Percentiles rank a stretch among this genome's conserved stretches.
Evolutionary conservation across 92 coral and sea anemone genomes (phyloP).

Genomic region (Scolanthus callimorphus): DNA sequence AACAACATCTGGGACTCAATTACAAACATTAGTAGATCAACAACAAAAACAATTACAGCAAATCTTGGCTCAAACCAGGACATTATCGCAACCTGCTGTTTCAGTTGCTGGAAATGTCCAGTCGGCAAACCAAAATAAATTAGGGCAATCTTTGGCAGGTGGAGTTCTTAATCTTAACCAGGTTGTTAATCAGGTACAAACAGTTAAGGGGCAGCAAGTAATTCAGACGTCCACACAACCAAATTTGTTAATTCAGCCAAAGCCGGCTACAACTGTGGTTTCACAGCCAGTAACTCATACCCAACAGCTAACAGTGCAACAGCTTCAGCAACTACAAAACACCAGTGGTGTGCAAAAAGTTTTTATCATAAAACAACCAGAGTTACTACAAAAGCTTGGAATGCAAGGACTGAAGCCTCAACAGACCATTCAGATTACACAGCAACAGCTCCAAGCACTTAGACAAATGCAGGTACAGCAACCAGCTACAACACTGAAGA

Average conservation of each 20-base stretch:
- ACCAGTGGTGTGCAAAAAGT: slow-evolving; percentile 78
- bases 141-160: neutral
- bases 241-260: slow-evolving; percentile 23
- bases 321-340: slow-evolving; percentile 58
- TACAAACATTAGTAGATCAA: slow-evolving; percentile 33
- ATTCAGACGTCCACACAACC: slow-evolving; percentile 30
- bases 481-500: slow-evolving; percentile 40
- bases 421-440: slow-evolving; percentile 88
- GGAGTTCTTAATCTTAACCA: slow-evolving; percentile 3
- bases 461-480: slow-evolving; percentile 77
- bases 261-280: slow-evolving; percentile 29
- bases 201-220: slow-evolving; percentile 18
- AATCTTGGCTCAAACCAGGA: slow-evolving; percentile 10
- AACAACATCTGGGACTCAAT: slow-evolving; percentile 12
- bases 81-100: slow-evolving; percentile 21
- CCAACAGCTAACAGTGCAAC: slow-evolving; percentile 37
- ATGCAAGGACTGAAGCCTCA: slow-evolving; percentile 77
- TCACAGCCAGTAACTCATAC: slow-evolving; percentile 21
- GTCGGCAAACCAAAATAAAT: slow-evolving; percentile 9
- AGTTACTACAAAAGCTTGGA: slow-evolving; percentile 66
- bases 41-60: slow-evolving; percentile 36
- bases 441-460: slow-evolving; percentile 83
- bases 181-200: slow-evolving; percentile 14
- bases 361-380: slow-evolving; percentile 89
- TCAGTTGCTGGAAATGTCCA: slow-evolving; percentile 6